Conservation (phyloP, 2,888 invertebrate genomes). For the Epirrita christyi region DNA sequence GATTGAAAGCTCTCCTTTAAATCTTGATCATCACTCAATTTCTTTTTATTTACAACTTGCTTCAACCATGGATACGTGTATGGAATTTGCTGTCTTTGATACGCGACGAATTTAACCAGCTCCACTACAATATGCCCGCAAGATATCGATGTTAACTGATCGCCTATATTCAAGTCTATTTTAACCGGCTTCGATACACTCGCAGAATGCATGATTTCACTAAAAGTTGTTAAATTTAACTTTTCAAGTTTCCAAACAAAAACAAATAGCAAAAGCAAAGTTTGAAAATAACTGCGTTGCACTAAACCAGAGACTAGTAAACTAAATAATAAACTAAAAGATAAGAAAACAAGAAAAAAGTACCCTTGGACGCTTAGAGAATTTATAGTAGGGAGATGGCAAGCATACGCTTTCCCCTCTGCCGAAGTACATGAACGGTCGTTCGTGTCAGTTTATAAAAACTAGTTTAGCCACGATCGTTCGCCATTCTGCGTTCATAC, state of each 20-base stretch:
- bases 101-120: slow-evolving; percentile 82
- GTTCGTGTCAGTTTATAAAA: too few species aligned
- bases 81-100: slow-evolving; percentile 84
- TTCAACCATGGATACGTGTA: slow-evolving; percentile 80
- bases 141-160: slow-evolving; percentile 82
- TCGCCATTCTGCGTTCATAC: too few species aligned
- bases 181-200: slow-evolving; percentile 48
- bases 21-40: slow-evolving; percentile 45
- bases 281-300: too few species aligned
- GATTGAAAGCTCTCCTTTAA: slow-evolving; percentile 68
- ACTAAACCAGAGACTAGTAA: too few species aligned
- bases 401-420: too few species aligned
- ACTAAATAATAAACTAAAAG: too few species aligned
- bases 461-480: too few species aligned
- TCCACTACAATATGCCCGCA: slow-evolving; percentile 84
- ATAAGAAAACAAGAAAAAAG: too few species aligned
- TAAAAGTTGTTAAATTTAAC: slow-evolving; percentile 16
- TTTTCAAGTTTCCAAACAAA: too few species aligned
- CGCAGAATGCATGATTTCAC: slow-evolving; percentile 42
- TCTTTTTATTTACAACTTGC: slow-evolving; percentile 69
- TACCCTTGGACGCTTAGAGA: too few species aligned
- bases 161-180: slow-evolving; percentile 73
- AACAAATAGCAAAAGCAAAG: background rate
- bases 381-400: too few species aligned
- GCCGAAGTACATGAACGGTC: too few species aligned